Conservation (phyloP, 2,797 vertebrate genomes). For the Tympanoctomys barrerae region DNA sequence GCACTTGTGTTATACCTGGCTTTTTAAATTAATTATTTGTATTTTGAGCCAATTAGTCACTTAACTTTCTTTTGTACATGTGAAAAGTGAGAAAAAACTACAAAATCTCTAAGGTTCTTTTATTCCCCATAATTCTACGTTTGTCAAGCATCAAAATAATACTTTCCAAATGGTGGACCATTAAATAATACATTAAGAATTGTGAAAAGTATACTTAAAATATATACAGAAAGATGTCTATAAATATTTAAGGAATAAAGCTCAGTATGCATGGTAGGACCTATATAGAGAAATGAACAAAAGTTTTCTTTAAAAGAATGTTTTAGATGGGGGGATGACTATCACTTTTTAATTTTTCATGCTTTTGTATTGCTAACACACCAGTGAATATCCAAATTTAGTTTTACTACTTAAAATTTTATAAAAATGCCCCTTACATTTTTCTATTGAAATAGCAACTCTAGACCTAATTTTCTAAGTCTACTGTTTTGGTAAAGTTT, state of each 20-base stretch:
- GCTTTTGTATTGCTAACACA: constrained; percentile 1
- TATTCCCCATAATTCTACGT: neutral
- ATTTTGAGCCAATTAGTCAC: neutral
- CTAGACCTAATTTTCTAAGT: constrained; percentile 16
- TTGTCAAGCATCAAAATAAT: constrained; percentile 56
- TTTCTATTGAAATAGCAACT: constrained; percentile 51
- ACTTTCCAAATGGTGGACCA: constrained; percentile 43
- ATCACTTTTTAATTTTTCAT: constrained; percentile 31
- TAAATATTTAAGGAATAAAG: constrained; percentile 56
- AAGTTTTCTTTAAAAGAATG: neutral
- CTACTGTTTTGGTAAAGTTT: constrained; percentile 59
- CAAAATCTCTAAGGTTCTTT: constrained; percentile 3
- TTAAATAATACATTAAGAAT: constrained; percentile 15
- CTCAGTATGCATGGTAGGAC: neutral
- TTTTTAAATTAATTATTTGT: constrained; percentile 39
- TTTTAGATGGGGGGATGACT: neutral
- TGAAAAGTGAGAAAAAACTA: constrained; percentile 34
- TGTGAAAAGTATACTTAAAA: constrained; percentile 44
- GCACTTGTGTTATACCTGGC: constrained; percentile 2
- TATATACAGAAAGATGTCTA: constrained; percentile 4
- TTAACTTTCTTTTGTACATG: neutral
- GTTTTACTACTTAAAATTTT: constrained; percentile 50
- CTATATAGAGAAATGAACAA: constrained; percentile 15
- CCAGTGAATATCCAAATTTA: constrained; percentile 29
- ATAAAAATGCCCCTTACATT: neutral